Evolutionary conservation across 2,797 vertebrate species (phyloP), one percentile per base, ranked within the genome.

Genomic region (Astyanax mexicanus): DNA sequence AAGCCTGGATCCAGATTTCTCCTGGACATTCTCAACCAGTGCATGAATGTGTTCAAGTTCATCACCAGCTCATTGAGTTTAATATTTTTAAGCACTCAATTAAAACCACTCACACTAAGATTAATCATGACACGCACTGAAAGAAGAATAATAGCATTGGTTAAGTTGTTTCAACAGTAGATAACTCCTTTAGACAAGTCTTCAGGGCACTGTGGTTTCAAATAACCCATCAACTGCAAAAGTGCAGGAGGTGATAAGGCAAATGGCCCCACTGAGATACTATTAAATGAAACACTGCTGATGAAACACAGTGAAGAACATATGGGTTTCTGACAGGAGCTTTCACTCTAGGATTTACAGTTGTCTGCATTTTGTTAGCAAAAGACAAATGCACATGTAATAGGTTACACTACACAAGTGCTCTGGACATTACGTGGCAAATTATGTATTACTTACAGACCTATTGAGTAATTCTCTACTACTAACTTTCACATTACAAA

Each of bases 101-200:
- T n/a, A n/a, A n/a, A n/a, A n/a, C n/a, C n/a, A n/a, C n/a, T n/a
- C n/a, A n/a, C n/a, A n/a, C n/a, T n/a, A n/a, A n/a, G n/a, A 72
- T 19, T 44, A 5, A 40, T 42, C 37, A 35, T n/a, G 6, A 72
- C 79, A 80, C 0, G 23, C 70, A 68, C 1, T 12, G 37, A 65
- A 65, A 25, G 60, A 61, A 45, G 23, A 35, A 52, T 21, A 38
- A 38, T 45, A 45, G 3, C 21, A 64, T 1, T 21, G 23, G 61
- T 27, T 11, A 11, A 6, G 1, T 13, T 40, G 10, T 32, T 32
- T 45, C 38, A 0, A 13, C 37, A 42, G 3, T 7, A 38, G 60
- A 21, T 9, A 62, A 9, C 10, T 12, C 13, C 8, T 42, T 58
- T 8, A 17, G 13, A 37, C 29, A 37, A 32, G 27, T 57, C 12